A percentile compares a stretch with the other conserved stretches of the same genome.
Evolutionary conservation across 2,113 vertebrate species (phyloP).

Genomic region (Redunca redunca): DNA sequence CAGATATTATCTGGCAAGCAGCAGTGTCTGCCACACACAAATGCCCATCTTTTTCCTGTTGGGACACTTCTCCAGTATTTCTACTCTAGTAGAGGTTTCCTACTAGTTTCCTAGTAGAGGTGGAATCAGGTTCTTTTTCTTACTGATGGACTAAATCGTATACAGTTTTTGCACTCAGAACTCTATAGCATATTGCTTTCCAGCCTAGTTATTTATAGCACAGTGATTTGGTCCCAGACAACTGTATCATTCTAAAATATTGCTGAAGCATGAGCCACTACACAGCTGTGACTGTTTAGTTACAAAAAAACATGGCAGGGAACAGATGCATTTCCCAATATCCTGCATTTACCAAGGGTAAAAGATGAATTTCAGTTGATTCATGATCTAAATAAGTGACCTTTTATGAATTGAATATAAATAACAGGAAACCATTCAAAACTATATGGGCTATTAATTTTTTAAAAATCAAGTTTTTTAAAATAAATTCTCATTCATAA

Average conservation of each 20-base stretch:
- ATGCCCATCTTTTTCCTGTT: fast-evolving
- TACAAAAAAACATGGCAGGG: not conserved
- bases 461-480: not conserved
- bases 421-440: not conserved
- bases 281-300: not conserved
- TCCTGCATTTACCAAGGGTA: not conserved
- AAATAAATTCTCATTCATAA: not conserved
- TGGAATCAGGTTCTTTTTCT: not conserved
- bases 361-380: not conserved
- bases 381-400: not conserved
- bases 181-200: not conserved
- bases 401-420: not conserved
- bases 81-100: too few species aligned
- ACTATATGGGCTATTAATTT: not conserved
- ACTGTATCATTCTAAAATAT: not conserved
- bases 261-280: not conserved
- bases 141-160: not conserved
- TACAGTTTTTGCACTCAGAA: not conserved
- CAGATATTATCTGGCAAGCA: fast-evolving
- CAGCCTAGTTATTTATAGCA: not conserved
- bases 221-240: not conserved
- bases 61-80: not conserved
- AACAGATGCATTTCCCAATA: not conserved
- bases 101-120: not conserved
- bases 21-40: not conserved